Percentiles rank a stretch among this genome's conserved stretches.
phyloP scores from a whole-genome alignment of 1,140 invertebrate species.

The Zaprionus tsacasi region DNA sequence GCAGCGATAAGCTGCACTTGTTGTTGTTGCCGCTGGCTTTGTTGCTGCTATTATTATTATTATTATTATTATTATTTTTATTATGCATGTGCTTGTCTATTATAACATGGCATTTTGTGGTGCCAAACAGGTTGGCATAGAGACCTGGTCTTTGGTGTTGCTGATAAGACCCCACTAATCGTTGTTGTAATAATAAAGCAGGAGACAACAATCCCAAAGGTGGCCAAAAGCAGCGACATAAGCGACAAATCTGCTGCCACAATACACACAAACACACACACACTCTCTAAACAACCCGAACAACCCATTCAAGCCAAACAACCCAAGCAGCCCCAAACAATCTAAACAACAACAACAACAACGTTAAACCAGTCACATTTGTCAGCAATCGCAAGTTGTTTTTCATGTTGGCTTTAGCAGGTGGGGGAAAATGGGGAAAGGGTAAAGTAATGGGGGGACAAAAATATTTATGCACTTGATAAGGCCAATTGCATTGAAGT shows the following conservation, averaged over 20 bases:
- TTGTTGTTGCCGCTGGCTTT: conserved; percentile 25
- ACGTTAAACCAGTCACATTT: neutral
- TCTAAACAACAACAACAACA: conserved; percentile 6
- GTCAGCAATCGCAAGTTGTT: conserved; percentile 1
- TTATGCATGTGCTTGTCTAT: conserved; percentile 24
- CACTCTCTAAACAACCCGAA: no score
- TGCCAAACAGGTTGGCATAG: conserved; percentile 27
- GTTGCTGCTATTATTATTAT: conserved; percentile 23
- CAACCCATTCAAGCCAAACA: neutral
- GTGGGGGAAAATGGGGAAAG: neutral
- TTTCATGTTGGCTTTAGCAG: neutral
- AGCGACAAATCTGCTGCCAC: neutral
- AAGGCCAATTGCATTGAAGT: conserved; percentile 2
- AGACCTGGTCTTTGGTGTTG: neutral
- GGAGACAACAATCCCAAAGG: conserved; percentile 29
- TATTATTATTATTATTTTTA: conserved; percentile 27
- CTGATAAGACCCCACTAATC: conserved; percentile 34
- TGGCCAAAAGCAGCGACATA: neutral
- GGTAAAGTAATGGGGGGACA: neutral
- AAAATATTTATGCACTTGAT: conserved; percentile 6
- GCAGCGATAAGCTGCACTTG: conserved; percentile 45
- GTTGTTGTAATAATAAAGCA: conserved; percentile 42
- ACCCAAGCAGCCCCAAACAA: neutral
- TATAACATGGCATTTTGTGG: conserved; percentile 9
- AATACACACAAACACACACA: conserved; percentile 10